Conservation (phyloP, 1,140 invertebrate species). For the Aphaenogaster ashmeadi region DNA sequence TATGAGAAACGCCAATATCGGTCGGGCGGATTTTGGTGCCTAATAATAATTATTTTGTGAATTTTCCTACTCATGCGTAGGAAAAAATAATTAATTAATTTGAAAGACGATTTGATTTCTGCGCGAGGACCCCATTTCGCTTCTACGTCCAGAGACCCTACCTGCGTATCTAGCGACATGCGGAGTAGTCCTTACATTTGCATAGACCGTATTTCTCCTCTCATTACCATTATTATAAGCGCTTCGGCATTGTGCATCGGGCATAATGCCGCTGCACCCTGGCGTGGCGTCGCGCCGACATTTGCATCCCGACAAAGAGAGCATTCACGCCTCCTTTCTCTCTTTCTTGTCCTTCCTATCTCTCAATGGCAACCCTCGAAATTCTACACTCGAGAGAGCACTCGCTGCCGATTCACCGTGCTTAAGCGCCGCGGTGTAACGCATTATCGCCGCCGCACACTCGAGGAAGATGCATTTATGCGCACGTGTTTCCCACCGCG, state of each 20-base stretch:
- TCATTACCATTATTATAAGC: slow-evolving; percentile 85
- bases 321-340: slow-evolving; percentile 82
- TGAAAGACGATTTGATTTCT: neutral
- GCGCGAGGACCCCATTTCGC: neutral
- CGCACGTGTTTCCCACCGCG: slow-evolving; percentile 1
- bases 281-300: slow-evolving; percentile 77
- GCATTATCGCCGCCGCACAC: slow-evolving; percentile 35
- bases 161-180: slow-evolving; percentile 22
- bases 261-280: slow-evolving; percentile 77
- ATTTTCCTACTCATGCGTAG: too few relatives aligned
- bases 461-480: slow-evolving; percentile 11
- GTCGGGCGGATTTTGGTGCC: too few relatives aligned
- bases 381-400: slow-evolving; percentile 56
- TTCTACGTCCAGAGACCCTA: neutral
- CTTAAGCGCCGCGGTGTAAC: slow-evolving; percentile 41
- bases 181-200: slow-evolving; percentile 66
- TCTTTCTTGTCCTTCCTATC: slow-evolving; percentile 20
- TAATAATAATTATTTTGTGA: too few relatives aligned
- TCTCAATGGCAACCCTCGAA: slow-evolving; percentile 63
- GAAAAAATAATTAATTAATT: neutral
- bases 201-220: slow-evolving; percentile 83
- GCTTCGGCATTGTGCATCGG: slow-evolving; percentile 79
- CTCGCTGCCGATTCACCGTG: slow-evolving; percentile 31
- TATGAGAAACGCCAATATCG: too few relatives aligned
- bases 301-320: slow-evolving; percentile 84